These are phyloP conservation scores for Digitonthophagus gazella DNA, from an alignment of 2,888 invertebrate genomes.

Conservation along the genomic window DNA sequence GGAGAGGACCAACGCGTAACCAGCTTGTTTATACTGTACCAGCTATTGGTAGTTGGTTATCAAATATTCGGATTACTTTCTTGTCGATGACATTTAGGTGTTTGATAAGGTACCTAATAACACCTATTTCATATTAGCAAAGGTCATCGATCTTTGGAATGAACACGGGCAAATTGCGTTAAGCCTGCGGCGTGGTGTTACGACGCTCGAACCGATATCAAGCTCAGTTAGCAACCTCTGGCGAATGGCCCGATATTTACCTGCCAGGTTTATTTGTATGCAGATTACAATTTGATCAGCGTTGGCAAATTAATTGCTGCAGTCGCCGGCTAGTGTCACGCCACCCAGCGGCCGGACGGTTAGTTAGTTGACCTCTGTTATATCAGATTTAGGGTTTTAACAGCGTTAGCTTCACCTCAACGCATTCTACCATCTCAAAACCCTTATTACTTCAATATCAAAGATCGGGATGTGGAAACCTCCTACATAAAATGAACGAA, in stretches of 20 bases:
- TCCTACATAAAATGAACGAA: too few relatives aligned
- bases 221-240: neutral
- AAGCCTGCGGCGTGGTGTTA: neutral
- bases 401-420: neutral
- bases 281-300: slow-evolving; percentile 16
- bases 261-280: slow-evolving; percentile 11
- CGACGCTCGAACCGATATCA: neutral
- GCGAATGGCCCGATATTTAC: neutral
- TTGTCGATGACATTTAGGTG: neutral
- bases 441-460: too few relatives aligned
- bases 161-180: neutral
- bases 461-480: too few relatives aligned
- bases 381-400: neutral
- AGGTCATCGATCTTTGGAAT: neutral
- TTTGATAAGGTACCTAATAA: neutral
- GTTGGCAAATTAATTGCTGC: slow-evolving; percentile 7
- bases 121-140: neutral
- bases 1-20: slow-evolving; percentile 27
- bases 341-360: neutral
- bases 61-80: neutral
- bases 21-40: neutral
- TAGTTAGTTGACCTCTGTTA: neutral
- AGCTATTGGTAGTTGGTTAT: neutral
- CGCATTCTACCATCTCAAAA: too few relatives aligned
- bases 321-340: neutral